Percentiles rank a stretch among this genome's conserved stretches.
These are phyloP conservation scores for Porites cylindrica DNA, from an alignment of 92 coral and sea anemone species.

Conservation along the genomic window DNA sequence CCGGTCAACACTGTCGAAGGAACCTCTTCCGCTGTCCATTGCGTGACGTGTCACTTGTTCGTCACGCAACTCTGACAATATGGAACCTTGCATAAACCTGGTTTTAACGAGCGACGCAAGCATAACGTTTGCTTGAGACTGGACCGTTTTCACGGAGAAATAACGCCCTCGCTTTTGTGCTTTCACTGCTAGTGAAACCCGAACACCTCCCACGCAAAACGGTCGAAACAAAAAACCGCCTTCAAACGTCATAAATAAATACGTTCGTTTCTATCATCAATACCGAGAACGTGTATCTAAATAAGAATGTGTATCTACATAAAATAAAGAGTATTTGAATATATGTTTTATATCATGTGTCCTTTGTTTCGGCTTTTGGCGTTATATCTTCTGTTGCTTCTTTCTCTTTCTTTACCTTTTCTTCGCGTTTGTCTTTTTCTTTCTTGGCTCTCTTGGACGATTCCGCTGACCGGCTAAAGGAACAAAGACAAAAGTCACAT, in stretches of 20 bases:
- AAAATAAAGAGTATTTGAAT: conserved; percentile 24
- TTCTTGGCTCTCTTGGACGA: conserved; percentile 80
- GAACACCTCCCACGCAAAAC: no score
- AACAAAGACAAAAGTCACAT: background rate
- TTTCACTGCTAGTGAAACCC: background rate
- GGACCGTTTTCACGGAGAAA: no score
- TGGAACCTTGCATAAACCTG: no score
- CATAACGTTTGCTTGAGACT: no score
- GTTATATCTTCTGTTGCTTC: conserved; percentile 40
- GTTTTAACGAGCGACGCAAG: no score
- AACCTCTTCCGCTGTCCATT: background rate
- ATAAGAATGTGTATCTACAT: conserved; percentile 10
- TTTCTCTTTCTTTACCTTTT: conserved; percentile 59
- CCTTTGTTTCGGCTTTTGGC: conserved; percentile 41
- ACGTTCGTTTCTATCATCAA: background rate
- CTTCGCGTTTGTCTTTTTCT: conserved; percentile 81
- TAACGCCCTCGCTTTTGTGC: background rate
- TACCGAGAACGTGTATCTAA: conserved; percentile 13
- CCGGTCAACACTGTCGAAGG: background rate
- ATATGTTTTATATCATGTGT: conserved; percentile 20
- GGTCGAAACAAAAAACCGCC: background rate
- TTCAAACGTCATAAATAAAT: background rate
- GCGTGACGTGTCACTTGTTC: background rate
- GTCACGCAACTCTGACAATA: background rate
- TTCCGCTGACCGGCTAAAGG: conserved; percentile 67